These are phyloP conservation scores for Etia nguti DNA, from an alignment of 2,113 vertebrate genomes.

Conservation along the genomic window DNA sequence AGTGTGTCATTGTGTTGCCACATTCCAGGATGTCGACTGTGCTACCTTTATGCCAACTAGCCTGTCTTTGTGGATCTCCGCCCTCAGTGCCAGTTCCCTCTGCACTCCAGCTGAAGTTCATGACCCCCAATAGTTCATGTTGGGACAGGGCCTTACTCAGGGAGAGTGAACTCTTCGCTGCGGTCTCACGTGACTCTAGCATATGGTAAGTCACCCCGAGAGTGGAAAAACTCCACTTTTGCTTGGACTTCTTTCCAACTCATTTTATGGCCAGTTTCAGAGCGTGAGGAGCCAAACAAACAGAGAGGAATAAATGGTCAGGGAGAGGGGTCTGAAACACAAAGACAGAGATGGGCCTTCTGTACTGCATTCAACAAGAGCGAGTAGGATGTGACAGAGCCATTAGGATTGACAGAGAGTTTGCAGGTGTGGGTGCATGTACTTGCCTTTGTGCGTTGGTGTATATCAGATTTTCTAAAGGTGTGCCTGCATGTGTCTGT, in stretches of 20 bases:
- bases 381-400: conserved; percentile 24
- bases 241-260: conserved; percentile 53
- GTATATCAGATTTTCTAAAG: conserved; percentile 26
- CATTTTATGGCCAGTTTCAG: conserved; percentile 57
- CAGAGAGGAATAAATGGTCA: conserved; percentile 33
- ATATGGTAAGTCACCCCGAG: conserved; percentile 56
- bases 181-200: conserved; percentile 55
- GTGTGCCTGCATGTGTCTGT: conserved; percentile 25
- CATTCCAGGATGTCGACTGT: conserved; percentile 54
- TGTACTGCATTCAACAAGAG: not conserved
- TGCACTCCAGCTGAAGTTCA: conserved; percentile 42
- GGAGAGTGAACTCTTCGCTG: conserved; percentile 26
- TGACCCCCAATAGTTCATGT: conserved; percentile 62
- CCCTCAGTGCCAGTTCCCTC: conserved; percentile 39
- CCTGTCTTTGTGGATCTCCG: not conserved
- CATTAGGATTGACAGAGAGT: not conserved
- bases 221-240: conserved; percentile 64
- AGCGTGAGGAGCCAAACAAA: conserved; percentile 48
- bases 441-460: not conserved
- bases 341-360: not conserved
- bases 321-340: conserved; percentile 21
- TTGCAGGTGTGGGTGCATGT: conserved; percentile 3
- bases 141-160: conserved; percentile 52
- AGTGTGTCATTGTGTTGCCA: conserved; percentile 39
- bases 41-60: conserved; percentile 37